Conservation (phyloP, 2,797 vertebrate genomes). For the Megaceryle alcyon region DNA sequence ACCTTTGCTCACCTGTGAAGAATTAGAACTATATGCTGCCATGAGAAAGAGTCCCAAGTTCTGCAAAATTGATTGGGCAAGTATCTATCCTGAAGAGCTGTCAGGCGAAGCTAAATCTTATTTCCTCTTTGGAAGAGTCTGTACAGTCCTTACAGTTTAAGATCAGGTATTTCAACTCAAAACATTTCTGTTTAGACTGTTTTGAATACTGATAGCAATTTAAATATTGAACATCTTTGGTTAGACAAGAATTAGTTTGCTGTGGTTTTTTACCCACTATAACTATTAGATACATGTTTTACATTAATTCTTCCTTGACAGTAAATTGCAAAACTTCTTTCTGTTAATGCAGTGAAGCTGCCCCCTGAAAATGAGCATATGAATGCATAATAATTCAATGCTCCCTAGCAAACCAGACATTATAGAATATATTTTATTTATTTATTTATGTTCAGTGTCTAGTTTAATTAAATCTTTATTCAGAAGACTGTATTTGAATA, state of each 20-base stretch:
- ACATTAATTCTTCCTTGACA: not conserved
- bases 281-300: not conserved
- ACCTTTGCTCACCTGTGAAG: not conserved
- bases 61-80: not conserved
- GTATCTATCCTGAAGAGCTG: not conserved
- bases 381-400: not conserved
- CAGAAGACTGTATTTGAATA: not conserved
- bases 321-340: not conserved
- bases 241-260: not conserved
- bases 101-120: not conserved
- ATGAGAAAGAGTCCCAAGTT: not conserved
- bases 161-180: accelerated
- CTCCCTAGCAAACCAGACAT: not conserved
- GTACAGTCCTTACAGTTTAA: not conserved
- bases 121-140: not conserved
- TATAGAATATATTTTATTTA: not conserved
- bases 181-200: not conserved
- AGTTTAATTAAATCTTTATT: not conserved
- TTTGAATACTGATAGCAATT: not conserved
- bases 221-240: not conserved
- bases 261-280: not conserved
- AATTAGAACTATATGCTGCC: not conserved
- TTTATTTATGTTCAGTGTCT: not conserved
- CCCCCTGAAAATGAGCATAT: not conserved
- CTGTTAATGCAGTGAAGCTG: not conserved